Base-by-base conservation (phyloP, 2,797 vertebrate genomes). In the Gorsachius magnificus region DNA sequence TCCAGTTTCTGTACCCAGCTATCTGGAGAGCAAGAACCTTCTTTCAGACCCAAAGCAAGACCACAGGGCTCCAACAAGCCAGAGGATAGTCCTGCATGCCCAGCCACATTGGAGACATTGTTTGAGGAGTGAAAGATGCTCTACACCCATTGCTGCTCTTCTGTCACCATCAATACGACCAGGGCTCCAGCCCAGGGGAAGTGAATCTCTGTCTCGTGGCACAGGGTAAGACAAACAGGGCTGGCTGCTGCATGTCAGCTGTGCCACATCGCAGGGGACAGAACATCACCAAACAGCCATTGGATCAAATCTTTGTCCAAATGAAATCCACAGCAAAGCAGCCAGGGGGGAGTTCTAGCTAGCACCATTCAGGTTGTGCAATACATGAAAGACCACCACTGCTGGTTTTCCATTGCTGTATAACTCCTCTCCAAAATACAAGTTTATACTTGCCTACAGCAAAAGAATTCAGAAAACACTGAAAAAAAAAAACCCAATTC, bases 371-470 rank as follows among this genome's bases (percentile, higher is more conserved):
- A 72, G 31, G 25, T 10, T 13, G 11, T 17, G 16, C 18, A 38
- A 6, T 5, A n/a, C 0, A 1, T 19, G 16, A 24, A 65, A 64
- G 43, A 64, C 3, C 17, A 11, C 3, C 36, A 14, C 11, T 7
- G 0, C 3, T 35, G 16, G 7, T 10, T 58, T 91, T 56, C 57
- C 18, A 11, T 18, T 33, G 29, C 45, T 43, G 16, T 41, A 21
- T 21, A 69, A 45, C 20, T 64, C 28, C 21, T 21, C 83, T 64
- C 63, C 50, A 80, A 56, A 84, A 51, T 3, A 69, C 5, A 64
- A 60, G 5, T 33, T 35, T 50, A 45, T 10, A 19, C 46, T 46
- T 45, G 7, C 31, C 63, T 51, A 33, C 38, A 50, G 28, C 2
- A 36, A 60, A 63, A 66, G 33, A 53, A 87, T 8, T 10, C 15